Evolutionary conservation across 2,888 invertebrate species (phyloP).

Genomic region (Stegophylla sp.): DNA sequence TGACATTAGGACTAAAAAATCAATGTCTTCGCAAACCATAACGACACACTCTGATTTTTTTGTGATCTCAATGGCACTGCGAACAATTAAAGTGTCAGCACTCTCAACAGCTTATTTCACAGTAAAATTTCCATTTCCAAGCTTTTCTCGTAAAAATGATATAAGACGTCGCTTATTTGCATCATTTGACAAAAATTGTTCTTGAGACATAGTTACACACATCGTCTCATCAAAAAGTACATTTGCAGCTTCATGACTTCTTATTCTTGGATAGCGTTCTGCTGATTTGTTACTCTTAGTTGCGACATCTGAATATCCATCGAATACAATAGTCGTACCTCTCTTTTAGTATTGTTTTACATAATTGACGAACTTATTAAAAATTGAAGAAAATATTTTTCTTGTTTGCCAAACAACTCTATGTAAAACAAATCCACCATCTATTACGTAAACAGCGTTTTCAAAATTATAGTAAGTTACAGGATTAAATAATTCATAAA

Average conservation of each 20-base stretch:
- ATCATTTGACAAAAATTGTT: conserved; percentile 57
- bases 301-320: too few species aligned
- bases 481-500: conserved; percentile 5
- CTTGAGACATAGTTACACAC: conserved; percentile 9
- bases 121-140: conserved; percentile 16
- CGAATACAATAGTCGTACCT: too few species aligned
- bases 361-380: too few species aligned
- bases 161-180: conserved; percentile 50
- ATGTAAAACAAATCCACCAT: conserved; percentile 63
- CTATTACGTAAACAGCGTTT: too few species aligned
- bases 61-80: background rate
- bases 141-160: conserved; percentile 51
- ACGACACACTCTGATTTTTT: conserved; percentile 1
- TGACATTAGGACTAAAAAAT: background rate
- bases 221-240: too few species aligned
- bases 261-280: conserved; percentile 5
- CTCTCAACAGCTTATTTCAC: conserved; percentile 52
- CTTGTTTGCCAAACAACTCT: too few species aligned
- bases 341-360: too few species aligned
- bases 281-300: too few species aligned
- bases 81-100: conserved; percentile 59
- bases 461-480: background rate
- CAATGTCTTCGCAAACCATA: conserved; percentile 8
- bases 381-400: too few species aligned
- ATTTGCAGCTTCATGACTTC: background rate